A percentile compares a stretch with the other conserved stretches of the same genome.
Evolutionary conservation across 2,797 vertebrate genomes (phyloP).

Genomic region (Adelosebastes latens): DNA sequence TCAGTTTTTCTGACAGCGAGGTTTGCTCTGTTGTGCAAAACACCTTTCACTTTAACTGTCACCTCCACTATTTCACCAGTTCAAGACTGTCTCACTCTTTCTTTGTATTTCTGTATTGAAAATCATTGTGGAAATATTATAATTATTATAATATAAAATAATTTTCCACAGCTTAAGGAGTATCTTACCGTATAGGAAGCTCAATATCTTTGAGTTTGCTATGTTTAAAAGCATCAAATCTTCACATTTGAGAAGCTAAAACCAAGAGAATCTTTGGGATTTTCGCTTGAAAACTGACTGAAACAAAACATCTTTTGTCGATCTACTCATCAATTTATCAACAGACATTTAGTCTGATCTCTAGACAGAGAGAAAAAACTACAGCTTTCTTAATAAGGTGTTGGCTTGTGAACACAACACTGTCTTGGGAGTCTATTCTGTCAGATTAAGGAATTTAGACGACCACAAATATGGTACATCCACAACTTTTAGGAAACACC

Average conservation of each 20-base stretch:
- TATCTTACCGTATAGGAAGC: no score
- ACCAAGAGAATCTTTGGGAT: not conserved
- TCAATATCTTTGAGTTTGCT: no score
- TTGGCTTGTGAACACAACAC: not conserved
- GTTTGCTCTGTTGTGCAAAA: constrained; percentile 40
- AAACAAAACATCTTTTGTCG: not conserved
- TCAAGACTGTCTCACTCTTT: not conserved
- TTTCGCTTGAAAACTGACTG: not conserved
- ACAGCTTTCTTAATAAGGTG: not conserved
- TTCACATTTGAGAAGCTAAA: not conserved
- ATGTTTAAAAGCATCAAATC: not conserved
- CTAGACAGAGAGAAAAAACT: not conserved
- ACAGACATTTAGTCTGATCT: not conserved
- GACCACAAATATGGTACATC: not conserved
- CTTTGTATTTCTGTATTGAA: not conserved
- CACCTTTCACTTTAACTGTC: constrained; percentile 38
- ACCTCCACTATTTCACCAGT: not conserved
- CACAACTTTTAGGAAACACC: not conserved
- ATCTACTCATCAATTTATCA: not conserved
- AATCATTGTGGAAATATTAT: not conserved
- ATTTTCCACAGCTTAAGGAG: no score
- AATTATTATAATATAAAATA: no score
- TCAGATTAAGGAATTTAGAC: not conserved
- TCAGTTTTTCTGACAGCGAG: constrained; percentile 14
- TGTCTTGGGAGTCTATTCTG: not conserved